These are phyloP conservation scores for human (Homo sapiens) DNA, from an alignment of 2,113 vertebrate genomes.

Conservation along the genomic window GRCh38 chr1:203296501-203297000, in stretches of 20 bases:
- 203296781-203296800: neutral
- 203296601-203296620: neutral
- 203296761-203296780: neutral
- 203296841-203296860: neutral
- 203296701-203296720: neutral
- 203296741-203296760: neutral
- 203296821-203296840: neutral
- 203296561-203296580: neutral
- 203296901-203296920: neutral
- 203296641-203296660: neutral
- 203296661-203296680: neutral
- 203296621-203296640: neutral
- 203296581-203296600: neutral
- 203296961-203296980: neutral
- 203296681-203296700: neutral
- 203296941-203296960: neutral
- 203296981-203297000: neutral
- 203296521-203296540: neutral
- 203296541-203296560: neutral
- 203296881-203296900: neutral
- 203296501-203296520: neutral
- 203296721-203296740: neutral
- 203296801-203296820: rapidly evolving
- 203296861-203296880: neutral
- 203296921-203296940: neutral